Percentiles rank a stretch among this genome's conserved stretches.
phyloP scores from a whole-genome alignment of 2,888 invertebrate species.

The Cephus spinipes region DNA sequence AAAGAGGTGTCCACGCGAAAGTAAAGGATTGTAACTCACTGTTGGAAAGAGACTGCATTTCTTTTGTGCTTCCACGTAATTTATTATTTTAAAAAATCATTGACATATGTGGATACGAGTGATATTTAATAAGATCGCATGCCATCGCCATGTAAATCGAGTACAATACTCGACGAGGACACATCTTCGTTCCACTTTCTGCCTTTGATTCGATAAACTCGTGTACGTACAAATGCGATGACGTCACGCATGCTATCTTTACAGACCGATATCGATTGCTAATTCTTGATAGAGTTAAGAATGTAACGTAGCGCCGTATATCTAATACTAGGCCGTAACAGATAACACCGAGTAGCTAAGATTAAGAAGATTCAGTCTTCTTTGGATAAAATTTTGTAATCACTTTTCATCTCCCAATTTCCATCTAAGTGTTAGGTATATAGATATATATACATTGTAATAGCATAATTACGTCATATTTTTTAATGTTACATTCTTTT shows the following conservation, averaged over 20 bases:
- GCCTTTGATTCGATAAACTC: slow-evolving; percentile 39
- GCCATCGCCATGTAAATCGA: slow-evolving; percentile 5
- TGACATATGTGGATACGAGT: no score
- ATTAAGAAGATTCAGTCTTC: no score
- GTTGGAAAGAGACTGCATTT: no score
- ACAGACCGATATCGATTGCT: slow-evolving; percentile 48
- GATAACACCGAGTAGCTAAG: neutral
- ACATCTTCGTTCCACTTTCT: slow-evolving; percentile 36
- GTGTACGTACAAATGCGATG: slow-evolving; percentile 33
- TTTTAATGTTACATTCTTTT: no score
- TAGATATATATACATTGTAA: slow-evolving; percentile 24
- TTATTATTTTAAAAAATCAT: no score
- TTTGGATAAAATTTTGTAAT: no score
- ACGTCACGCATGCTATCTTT: slow-evolving; percentile 23
- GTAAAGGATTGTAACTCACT: no score
- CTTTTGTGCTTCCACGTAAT: no score
- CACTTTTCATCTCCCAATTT: no score
- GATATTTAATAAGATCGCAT: neutral
- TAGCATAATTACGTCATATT: neutral
- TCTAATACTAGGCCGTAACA: slow-evolving; percentile 27
- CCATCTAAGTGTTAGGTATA: slow-evolving; percentile 28
- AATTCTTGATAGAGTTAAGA: slow-evolving; percentile 52
- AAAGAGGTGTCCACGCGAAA: no score
- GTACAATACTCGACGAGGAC: slow-evolving; percentile 24
- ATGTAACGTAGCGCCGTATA: slow-evolving; percentile 42